Conservation (phyloP, 2,888 invertebrate species). For the Parnassius smintheus region DNA sequence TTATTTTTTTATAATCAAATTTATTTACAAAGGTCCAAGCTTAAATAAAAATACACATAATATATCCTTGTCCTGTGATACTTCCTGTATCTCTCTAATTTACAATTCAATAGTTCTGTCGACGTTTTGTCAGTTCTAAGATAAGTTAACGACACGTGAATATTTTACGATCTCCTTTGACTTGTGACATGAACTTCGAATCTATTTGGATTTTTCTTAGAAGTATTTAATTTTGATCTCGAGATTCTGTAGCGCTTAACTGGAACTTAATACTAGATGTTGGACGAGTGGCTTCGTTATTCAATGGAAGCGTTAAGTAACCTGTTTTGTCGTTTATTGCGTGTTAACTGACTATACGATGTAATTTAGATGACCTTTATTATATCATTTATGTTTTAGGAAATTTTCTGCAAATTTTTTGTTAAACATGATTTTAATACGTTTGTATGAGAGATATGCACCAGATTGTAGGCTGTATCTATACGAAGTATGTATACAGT, state of each 20-base stretch:
- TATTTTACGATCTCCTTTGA: constrained; percentile 7
- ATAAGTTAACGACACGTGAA: constrained; percentile 4
- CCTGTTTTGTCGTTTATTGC: constrained; percentile 24
- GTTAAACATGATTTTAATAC: too few species aligned
- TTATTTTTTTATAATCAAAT: too few species aligned
- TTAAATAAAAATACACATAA: too few species aligned
- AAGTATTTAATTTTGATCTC: constrained; percentile 10
- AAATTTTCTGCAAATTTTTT: too few species aligned
- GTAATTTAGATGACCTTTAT: not conserved
- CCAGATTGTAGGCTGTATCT: too few species aligned
- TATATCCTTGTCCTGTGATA: too few species aligned
- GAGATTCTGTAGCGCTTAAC: constrained; percentile 6
- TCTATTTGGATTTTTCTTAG: constrained; percentile 13
- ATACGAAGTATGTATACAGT: too few species aligned
- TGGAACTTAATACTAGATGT: constrained; percentile 6
- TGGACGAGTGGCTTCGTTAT: not conserved
- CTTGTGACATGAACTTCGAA: not conserved
- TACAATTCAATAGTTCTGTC: not conserved
- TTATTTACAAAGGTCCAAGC: too few species aligned
- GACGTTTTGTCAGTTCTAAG: constrained; percentile 6
- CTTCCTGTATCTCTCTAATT: too few species aligned
- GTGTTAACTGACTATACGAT: not conserved
- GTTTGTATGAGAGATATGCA: too few species aligned
- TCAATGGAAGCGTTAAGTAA: not conserved
- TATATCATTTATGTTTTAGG: constrained; percentile 1